These are phyloP conservation scores for Apamea anceps DNA, from an alignment of 2,888 invertebrate genomes.

Conservation along the genomic window DNA sequence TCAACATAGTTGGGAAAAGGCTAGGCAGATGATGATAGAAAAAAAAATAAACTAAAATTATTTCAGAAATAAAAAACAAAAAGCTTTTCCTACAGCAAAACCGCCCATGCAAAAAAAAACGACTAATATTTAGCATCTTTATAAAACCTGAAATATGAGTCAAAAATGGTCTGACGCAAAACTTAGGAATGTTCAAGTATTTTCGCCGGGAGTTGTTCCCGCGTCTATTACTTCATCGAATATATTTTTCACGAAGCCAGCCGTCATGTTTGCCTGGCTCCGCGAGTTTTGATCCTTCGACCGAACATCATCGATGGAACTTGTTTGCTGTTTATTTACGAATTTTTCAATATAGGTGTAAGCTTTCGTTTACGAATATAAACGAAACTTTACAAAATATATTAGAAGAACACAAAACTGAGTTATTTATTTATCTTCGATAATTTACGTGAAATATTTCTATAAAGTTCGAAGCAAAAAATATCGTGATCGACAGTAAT, in stretches of 20 bases:
- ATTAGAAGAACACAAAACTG: background rate
- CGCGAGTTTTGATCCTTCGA: slow-evolving; percentile 71
- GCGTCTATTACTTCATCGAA: slow-evolving; percentile 71
- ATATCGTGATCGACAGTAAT: background rate
- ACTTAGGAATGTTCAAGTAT: slow-evolving; percentile 68
- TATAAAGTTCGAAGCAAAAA: slow-evolving; percentile 13
- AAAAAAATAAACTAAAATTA: background rate
- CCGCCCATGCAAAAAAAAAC: background rate
- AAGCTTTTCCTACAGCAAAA: background rate
- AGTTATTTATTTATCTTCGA: background rate
- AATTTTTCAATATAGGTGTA: background rate
- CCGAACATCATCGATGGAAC: slow-evolving; percentile 60
- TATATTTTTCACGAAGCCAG: slow-evolving; percentile 82
- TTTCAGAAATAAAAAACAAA: background rate
- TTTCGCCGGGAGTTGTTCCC: slow-evolving; percentile 64
- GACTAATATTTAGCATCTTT: background rate
- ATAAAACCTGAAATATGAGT: slow-evolving; percentile 20
- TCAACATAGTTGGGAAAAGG: too few relatives aligned
- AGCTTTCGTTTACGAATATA: background rate
- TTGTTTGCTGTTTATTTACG: slow-evolving; percentile 50
- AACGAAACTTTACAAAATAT: background rate
- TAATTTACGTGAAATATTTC: background rate
- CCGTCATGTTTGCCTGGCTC: slow-evolving; percentile 69
- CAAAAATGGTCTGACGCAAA: slow-evolving; percentile 39
- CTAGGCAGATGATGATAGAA: too few relatives aligned